phyloP scores from a whole-genome alignment of 2,888 invertebrate genomes.

The Desoria tigrina region DNA sequence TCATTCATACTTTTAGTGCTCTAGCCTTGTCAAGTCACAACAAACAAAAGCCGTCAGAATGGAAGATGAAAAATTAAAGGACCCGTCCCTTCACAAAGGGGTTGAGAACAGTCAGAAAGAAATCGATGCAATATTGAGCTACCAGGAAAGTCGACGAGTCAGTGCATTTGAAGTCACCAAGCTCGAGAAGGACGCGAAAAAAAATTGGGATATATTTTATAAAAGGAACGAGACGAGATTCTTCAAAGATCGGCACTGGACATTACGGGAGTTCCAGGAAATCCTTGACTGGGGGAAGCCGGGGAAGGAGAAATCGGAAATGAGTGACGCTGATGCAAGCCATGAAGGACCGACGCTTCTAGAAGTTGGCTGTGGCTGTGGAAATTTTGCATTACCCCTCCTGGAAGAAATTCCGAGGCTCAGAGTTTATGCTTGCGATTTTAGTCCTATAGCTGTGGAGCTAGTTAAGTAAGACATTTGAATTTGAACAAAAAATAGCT shows the following conservation, averaged over 20 bases:
- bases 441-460: constrained; percentile 85
- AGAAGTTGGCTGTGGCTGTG: constrained; percentile 77
- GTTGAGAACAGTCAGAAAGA: constrained; percentile 63
- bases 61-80: too few species aligned
- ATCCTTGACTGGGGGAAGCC: constrained; percentile 59
- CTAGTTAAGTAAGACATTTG: constrained; percentile 67
- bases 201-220: constrained; percentile 95
- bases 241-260: constrained; percentile 96
- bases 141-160: constrained; percentile 70
- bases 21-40: too few species aligned
- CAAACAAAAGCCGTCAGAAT: too few species aligned
- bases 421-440: constrained; percentile 85
- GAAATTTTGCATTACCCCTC: constrained; percentile 91
- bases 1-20: too few species aligned
- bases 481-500: not conserved
- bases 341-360: constrained; percentile 52
- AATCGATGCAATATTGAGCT: constrained; percentile 63
- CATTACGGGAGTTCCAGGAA: constrained; percentile 87
- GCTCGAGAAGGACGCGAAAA: constrained; percentile 78
- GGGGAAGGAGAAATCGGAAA: too few species aligned
- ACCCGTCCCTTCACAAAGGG: too few species aligned
- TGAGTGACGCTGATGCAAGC: not conserved
- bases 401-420: constrained; percentile 73
- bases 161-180: constrained; percentile 73
- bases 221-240: constrained; percentile 90